Percentiles rank a stretch among this genome's conserved stretches.
These are phyloP conservation scores for Polydesmus complanatus DNA, from an alignment of 2,888 invertebrate genomes.

Conservation along the genomic window DNA sequence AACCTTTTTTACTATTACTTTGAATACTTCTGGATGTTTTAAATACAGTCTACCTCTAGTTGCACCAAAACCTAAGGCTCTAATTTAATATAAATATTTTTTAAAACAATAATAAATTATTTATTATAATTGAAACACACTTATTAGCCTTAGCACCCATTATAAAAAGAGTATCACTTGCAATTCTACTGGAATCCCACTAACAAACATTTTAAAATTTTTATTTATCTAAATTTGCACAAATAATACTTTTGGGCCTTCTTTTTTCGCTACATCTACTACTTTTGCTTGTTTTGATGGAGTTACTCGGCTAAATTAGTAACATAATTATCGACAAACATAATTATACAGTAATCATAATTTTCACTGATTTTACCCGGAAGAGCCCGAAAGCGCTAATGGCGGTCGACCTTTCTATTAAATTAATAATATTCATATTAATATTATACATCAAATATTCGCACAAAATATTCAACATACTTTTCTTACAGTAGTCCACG, in stretches of 20 bases:
- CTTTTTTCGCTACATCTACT: constrained; percentile 27
- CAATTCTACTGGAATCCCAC: constrained; percentile 59
- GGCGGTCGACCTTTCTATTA: constrained; percentile 28
- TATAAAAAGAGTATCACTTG: constrained; percentile 57
- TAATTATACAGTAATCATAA: background rate
- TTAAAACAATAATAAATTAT: constrained; percentile 9
- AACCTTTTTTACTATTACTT: constrained; percentile 30
- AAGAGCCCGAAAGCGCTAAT: constrained; percentile 20
- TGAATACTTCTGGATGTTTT: constrained; percentile 58
- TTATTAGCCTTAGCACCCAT: constrained; percentile 53
- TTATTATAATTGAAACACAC: constrained; percentile 25
- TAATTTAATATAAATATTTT: constrained; percentile 21
- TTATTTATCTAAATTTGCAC: constrained; percentile 1
- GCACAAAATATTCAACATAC: background rate
- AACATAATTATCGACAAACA: background rate
- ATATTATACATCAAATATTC: background rate
- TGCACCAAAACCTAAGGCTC: constrained; percentile 52
- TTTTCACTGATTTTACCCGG: constrained; percentile 24
- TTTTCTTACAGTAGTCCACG: constrained; percentile 7
- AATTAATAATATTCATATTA: constrained; percentile 2
- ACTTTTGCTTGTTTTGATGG: constrained; percentile 28
- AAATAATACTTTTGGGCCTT: constrained; percentile 30
- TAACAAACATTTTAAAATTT: constrained; percentile 26
- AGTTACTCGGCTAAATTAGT: constrained; percentile 25
- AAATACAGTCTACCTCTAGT: constrained; percentile 60